phyloP scores from a whole-genome alignment of 1,140 invertebrate genomes.

The Carposina sasakii region DNA sequence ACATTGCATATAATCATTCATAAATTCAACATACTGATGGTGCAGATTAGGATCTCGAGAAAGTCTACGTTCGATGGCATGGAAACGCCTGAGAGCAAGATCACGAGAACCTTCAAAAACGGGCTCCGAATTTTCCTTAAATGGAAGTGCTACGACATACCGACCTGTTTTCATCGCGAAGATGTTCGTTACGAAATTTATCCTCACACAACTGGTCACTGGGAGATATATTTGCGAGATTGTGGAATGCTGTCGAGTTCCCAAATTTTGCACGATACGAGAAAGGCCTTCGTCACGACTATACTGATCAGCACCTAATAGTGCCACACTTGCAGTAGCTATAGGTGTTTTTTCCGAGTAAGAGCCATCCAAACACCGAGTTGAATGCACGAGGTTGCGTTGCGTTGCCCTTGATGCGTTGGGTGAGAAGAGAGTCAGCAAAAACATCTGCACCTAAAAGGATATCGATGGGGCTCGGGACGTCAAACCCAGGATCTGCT shows the following conservation, averaged over 20 bases:
- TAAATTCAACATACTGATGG: slow-evolving; percentile 20
- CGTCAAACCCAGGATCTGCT: slow-evolving; percentile 20
- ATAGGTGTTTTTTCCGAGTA: too few species aligned
- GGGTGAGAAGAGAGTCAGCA: too few species aligned
- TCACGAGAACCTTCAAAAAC: slow-evolving; percentile 20
- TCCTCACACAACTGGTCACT: slow-evolving; percentile 15
- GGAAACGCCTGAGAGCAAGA: slow-evolving; percentile 20
- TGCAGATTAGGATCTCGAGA: slow-evolving; percentile 13
- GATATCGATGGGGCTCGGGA: slow-evolving; percentile 19
- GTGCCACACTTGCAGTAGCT: too few species aligned
- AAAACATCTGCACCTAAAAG: slow-evolving; percentile 21
- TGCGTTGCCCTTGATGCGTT: too few species aligned
- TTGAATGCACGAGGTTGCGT: too few species aligned
- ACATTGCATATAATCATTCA: slow-evolving; percentile 18
- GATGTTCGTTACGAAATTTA: not conserved
- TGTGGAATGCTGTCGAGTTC: slow-evolving; percentile 12
- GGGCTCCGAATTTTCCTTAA: slow-evolving; percentile 15
- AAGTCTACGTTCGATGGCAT: slow-evolving; percentile 17
- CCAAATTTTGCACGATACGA: slow-evolving; percentile 18
- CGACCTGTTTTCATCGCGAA: slow-evolving; percentile 10
- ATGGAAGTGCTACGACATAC: slow-evolving; percentile 17
- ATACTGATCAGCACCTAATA: too few species aligned
- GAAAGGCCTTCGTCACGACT: too few species aligned
- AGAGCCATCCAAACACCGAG: too few species aligned
- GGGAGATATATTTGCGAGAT: not conserved